Percentiles rank a stretch among this genome's conserved stretches.
These are phyloP conservation scores for Lepus oiostolus DNA, from an alignment of 2,797 vertebrate species.

Conservation along the genomic window DNA sequence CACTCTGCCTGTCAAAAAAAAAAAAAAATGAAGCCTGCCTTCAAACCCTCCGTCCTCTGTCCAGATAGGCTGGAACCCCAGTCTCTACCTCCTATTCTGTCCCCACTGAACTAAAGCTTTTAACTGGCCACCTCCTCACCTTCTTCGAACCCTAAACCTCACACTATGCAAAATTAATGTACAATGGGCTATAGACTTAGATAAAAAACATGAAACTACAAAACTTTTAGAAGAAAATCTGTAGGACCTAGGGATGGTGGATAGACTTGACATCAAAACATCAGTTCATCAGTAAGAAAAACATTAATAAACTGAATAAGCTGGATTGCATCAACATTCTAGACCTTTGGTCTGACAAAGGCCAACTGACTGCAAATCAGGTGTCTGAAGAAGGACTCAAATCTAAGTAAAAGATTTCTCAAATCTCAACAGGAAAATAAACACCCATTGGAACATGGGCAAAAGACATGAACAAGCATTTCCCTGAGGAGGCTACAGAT, in stretches of 20 bases:
- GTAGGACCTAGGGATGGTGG: not conserved
- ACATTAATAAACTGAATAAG: not conserved
- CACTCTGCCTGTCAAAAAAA: no score
- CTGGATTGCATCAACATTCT: not conserved
- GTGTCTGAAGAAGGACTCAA: not conserved
- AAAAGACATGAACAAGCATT: not conserved
- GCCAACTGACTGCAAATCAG: not conserved
- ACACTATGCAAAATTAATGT: no score
- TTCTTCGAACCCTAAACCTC: no score
- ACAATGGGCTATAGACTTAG: not conserved
- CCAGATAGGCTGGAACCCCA: no score
- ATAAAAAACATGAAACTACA: not conserved
- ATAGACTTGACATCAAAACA: not conserved
- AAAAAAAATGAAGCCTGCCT: no score
- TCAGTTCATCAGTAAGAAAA: not conserved
- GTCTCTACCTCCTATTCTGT: no score
- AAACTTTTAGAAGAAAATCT: slow-evolving; percentile 6
- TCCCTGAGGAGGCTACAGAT: not conserved
- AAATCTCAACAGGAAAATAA: not conserved
- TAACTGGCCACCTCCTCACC: no score
- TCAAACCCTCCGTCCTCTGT: no score
- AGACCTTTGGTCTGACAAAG: not conserved
- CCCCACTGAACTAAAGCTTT: no score
- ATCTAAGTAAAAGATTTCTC: not conserved
- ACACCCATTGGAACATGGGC: not conserved